Evolutionary conservation across 2,888 invertebrate genomes (phyloP), one percentile per base, ranked within the genome.

Genomic region (Amiota communis): DNA sequence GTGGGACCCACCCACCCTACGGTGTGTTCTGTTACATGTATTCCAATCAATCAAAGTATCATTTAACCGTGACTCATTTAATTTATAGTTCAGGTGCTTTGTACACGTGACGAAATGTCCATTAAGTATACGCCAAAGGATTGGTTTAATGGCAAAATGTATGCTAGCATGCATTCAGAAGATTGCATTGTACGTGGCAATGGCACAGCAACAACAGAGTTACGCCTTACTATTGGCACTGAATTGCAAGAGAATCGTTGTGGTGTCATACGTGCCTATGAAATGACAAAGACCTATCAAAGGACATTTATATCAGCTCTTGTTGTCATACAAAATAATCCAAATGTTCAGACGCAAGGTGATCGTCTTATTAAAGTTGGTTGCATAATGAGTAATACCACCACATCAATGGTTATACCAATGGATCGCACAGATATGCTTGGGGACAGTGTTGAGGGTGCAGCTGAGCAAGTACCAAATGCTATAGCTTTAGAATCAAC

Each of bases 251-350:
- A 90, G 79, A 89, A 83, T 71, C 88, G 88, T 49, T 90, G 90
- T 72, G 90, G 90, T 1, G 81, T 90, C n/a, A 72, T 88, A 20
- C 85, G 90, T 4, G 90, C 90, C 15, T 90, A 90, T 72, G 88
- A 90, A 77, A 88, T 89, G 76, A 88, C 87, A 3, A 86, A 86
- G 68, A 74, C 80, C 4, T 87, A 84, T 77, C 87, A 88, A 80
- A 87, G 95, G 84, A 95, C 94, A 3, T 92, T 95, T 85, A 92
- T 95, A 61, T 94, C 94, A 84, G 93, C 93, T 36, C 92, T 95
- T 85, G 92, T 96, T 81, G 93, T 96, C 83, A 92, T 97, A 70
- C 96, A 96, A 88, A 94, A 95, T 89, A 96, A 96, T 89, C 93
- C 94, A 0, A 93, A 96, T 79, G 95, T 97, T 74, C 96, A 96